Evolutionary conservation across 2,797 vertebrate genomes (phyloP).

Genomic region (Ctenopoma kingsleyae): DNA sequence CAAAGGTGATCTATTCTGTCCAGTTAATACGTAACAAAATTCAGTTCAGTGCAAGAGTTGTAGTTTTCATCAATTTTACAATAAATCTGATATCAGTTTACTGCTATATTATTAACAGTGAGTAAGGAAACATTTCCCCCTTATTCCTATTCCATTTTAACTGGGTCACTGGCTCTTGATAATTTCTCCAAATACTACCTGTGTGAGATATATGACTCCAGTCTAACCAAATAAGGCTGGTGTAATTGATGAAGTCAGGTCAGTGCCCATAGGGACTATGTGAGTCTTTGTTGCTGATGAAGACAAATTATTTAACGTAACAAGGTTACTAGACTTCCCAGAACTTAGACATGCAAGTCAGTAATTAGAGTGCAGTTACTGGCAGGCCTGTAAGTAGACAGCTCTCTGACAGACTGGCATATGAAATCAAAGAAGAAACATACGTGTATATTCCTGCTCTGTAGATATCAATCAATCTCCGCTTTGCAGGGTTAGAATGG

Average conservation of each 20-base stretch:
- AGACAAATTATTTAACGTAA: slow-evolving; percentile 62
- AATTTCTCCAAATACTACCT: slow-evolving; percentile 27
- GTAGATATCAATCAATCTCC: slow-evolving; percentile 40
- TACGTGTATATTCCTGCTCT: slow-evolving; percentile 18
- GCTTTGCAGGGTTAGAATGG: slow-evolving; percentile 20
- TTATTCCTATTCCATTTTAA: not conserved
- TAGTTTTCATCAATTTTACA: too few relatives aligned
- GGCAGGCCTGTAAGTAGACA: not conserved
- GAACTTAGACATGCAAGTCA: slow-evolving; percentile 30
- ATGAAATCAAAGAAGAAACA: slow-evolving; percentile 49
- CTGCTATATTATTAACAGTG: too few relatives aligned
- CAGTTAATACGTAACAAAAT: too few relatives aligned
- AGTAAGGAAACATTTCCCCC: not conserved
- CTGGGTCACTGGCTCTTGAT: slow-evolving; percentile 30
- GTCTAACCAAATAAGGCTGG: slow-evolving; percentile 36
- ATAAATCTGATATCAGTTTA: too few relatives aligned
- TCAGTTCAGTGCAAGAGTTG: too few relatives aligned
- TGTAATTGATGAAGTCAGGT: slow-evolving; percentile 51
- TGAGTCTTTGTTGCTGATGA: slow-evolving; percentile 52
- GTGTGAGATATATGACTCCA: slow-evolving; percentile 22
- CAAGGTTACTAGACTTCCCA: slow-evolving; percentile 50
- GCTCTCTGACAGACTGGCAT: slow-evolving; percentile 25
- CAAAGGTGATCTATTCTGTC: too few relatives aligned
- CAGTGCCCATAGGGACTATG: slow-evolving; percentile 7
- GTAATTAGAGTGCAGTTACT: slow-evolving; percentile 55